These are phyloP conservation scores for Anniella stebbinsi DNA, from an alignment of 2,797 vertebrate genomes.

Conservation along the genomic window DNA sequence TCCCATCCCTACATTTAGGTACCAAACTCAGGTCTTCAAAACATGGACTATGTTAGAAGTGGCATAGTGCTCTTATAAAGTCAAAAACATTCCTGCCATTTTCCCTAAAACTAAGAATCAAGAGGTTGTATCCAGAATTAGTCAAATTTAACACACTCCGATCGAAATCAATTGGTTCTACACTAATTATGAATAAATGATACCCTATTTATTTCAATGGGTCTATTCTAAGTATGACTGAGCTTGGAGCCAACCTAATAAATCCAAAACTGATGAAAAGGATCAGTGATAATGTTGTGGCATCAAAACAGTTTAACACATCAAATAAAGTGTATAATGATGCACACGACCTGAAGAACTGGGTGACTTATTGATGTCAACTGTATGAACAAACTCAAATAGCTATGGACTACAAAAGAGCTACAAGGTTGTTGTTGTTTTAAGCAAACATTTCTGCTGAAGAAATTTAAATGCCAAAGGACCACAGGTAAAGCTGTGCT, in stretches of 20 bases:
- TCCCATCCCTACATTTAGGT: not conserved
- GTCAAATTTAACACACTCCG: no score
- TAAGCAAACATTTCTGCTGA: slow-evolving; percentile 35
- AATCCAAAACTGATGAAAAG: not conserved
- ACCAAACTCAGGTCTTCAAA: not conserved
- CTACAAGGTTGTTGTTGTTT: slow-evolving; percentile 31
- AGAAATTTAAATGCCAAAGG: slow-evolving; percentile 46
- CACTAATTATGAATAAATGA: no score
- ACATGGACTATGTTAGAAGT: not conserved
- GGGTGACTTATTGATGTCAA: not conserved
- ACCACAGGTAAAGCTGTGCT: slow-evolving; percentile 31
- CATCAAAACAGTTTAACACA: not conserved
- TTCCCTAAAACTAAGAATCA: not conserved
- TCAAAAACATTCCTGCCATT: not conserved
- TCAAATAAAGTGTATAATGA: not conserved
- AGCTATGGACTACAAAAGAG: slow-evolving; percentile 36
- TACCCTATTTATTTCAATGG: no score
- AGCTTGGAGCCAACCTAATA: no score
- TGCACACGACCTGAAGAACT: not conserved
- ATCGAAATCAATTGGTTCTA: no score
- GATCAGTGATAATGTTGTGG: not conserved
- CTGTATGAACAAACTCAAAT: not conserved
- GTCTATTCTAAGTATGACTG: no score
- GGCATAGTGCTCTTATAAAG: no score
- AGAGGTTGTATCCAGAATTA: not conserved